Evolutionary conservation across 2,113 vertebrate species (phyloP).

Genomic region (Apteryx owenii): DNA sequence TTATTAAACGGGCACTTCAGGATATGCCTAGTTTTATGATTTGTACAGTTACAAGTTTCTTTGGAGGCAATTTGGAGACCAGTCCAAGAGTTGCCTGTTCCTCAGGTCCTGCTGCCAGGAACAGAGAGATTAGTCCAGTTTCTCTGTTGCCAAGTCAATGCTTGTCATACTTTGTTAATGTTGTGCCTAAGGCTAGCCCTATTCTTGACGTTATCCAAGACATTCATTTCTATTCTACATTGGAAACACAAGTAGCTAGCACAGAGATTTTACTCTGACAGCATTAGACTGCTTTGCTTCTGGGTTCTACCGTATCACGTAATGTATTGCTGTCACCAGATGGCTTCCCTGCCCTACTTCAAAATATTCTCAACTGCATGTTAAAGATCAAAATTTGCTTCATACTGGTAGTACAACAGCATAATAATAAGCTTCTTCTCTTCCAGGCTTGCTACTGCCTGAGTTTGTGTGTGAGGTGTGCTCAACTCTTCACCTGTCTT

Average conservation of each 20-base stretch:
- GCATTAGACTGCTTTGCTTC: not conserved
- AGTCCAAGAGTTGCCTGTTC: not conserved
- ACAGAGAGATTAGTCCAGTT: not conserved
- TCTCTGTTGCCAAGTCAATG: not conserved
- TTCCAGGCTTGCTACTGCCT: not conserved
- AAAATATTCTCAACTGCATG: not conserved
- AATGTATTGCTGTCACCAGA: not conserved
- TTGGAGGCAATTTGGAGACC: not conserved
- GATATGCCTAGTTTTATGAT: not conserved
- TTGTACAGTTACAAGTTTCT: not conserved
- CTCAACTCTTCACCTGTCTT: not conserved
- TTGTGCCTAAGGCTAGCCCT: not conserved
- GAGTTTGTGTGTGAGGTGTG: not conserved
- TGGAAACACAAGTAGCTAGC: not conserved
- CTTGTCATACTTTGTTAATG: not conserved
- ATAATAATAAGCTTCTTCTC: not conserved
- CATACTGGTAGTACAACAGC: not conserved
- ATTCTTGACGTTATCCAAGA: not conserved
- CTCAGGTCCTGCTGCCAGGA: conserved; percentile 8
- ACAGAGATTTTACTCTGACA: not conserved
- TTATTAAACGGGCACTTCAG: conserved; percentile 41
- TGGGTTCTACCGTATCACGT: not conserved
- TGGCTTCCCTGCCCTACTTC: not conserved
- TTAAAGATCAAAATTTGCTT: not conserved
- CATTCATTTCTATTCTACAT: not conserved